Conservation (phyloP, 2,113 vertebrate species). For the Daubentonia madagascariensis region DNA sequence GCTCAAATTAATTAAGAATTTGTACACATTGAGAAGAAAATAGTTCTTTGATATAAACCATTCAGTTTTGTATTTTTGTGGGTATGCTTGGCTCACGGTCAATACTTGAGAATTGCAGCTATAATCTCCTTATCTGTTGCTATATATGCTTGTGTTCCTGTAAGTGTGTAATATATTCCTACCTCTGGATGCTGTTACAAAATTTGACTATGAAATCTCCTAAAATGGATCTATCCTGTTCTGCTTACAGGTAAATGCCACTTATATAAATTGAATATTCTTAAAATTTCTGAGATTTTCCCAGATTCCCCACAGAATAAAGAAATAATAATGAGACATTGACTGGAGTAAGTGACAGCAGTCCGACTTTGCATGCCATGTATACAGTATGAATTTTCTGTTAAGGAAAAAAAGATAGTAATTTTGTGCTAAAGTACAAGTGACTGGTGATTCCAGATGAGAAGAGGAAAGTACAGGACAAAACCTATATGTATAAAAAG, state of each 20-base stretch:
- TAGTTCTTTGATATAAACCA: neutral
- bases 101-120: neutral
- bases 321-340: neutral
- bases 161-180: neutral
- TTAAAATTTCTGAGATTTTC: neutral
- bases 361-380: neutral
- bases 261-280: neutral
- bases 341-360: neutral
- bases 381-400: neutral
- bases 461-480: neutral
- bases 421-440: neutral
- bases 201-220: neutral
- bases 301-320: neutral
- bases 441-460: neutral
- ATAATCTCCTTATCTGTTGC: neutral
- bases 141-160: neutral
- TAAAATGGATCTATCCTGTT: neutral
- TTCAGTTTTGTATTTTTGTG: neutral
- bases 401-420: neutral
- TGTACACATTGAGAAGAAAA: neutral
- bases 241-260: neutral
- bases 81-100: neutral
- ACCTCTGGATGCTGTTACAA: neutral
- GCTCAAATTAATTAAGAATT: neutral
- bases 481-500: neutral